Base-by-base conservation (phyloP, 1,140 invertebrate species). In the Trachymyrmex septentrionalis region DNA sequence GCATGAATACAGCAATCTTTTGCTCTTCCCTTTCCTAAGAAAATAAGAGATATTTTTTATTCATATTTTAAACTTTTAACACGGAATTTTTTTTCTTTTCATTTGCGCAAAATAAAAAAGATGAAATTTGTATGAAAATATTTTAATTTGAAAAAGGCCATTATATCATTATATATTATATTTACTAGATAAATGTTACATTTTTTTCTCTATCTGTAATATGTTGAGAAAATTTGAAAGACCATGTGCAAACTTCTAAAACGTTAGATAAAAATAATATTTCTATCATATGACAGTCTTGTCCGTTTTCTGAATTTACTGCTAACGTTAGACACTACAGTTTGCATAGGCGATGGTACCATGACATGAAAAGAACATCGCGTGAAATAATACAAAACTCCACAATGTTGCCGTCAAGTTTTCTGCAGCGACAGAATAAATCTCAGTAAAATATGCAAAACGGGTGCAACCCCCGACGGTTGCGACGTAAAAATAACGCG, bases 381-480 rank as follows among this genome's bases (percentile, higher is more conserved):
- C 34, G 55, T 30, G 21, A 27, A 76, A 76, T 76, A 61, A 76
- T 61, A 76, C 73, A 76, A 76, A 59, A 76, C 34, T 76, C n/a
- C 9, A 12, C 72, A 57, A 55, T n/a, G 34, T 59, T n/a, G 30
- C 55, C 73, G 16, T 76, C 55, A 76, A 61, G 73, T 76, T 61
- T 76, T 76, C 30, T 27, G 3, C 55, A 4, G 55, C 55, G 55
- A 12, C 34, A 21, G 73, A 64, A 66, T 78, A 78, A 78, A 78
- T 78, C 76, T 64, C 27, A 0, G 61, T 78, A 44, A 78, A 78
- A 64, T 78, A 78, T 66, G 59, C 19, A 66, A 66, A 30, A 48
- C 1, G 76, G n/a, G 55, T 9, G 24, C 19, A 57, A 53, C 1
- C 30, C 30, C 53, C n/a, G 30, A 75, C 72, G 30, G 14, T 76